Evolutionary conservation across 2,113 vertebrate genomes (phyloP).

Genomic region (Ascaphus truei): DNA sequence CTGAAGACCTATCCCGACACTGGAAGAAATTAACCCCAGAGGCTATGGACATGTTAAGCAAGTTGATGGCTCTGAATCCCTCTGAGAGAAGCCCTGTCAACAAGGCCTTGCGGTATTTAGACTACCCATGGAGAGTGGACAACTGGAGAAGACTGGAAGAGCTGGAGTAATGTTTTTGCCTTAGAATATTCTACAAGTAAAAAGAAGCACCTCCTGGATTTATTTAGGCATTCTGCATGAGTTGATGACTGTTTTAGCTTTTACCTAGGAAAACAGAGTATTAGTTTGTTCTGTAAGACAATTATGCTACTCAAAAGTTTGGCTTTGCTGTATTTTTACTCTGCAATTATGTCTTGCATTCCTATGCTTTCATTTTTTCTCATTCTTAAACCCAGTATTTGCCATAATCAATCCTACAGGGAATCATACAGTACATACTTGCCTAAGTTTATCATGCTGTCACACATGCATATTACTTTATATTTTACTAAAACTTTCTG

Average conservation of each 20-base stretch:
- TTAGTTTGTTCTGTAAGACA: not conserved
- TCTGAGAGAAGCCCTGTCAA: conserved; percentile 59
- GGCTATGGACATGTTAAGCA: conserved; percentile 74
- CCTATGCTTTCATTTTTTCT: not conserved
- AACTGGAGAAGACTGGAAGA: rapidly evolving
- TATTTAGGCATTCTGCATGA: not conserved
- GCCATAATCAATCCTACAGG: not conserved
- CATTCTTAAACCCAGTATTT: not conserved
- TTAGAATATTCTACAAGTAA: no score
- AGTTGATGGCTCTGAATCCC: conserved; percentile 72
- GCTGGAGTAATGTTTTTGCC: not conserved
- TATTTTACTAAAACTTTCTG: no score
- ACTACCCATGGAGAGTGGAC: conserved; percentile 53
- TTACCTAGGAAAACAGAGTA: not conserved
- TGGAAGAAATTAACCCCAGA: conserved; percentile 74
- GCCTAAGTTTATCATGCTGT: not conserved
- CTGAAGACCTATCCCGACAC: conserved; percentile 67
- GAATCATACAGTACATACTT: not conserved
- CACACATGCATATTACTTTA: no score
- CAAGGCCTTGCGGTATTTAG: conserved; percentile 57
- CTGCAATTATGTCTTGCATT: not conserved
- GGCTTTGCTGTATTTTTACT: not conserved
- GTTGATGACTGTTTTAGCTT: not conserved
- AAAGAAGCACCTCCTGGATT: not conserved
- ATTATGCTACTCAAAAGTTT: not conserved